Base-by-base conservation (phyloP, 2,113 vertebrate species). In the Gasterosteus nipponicus region DNA sequence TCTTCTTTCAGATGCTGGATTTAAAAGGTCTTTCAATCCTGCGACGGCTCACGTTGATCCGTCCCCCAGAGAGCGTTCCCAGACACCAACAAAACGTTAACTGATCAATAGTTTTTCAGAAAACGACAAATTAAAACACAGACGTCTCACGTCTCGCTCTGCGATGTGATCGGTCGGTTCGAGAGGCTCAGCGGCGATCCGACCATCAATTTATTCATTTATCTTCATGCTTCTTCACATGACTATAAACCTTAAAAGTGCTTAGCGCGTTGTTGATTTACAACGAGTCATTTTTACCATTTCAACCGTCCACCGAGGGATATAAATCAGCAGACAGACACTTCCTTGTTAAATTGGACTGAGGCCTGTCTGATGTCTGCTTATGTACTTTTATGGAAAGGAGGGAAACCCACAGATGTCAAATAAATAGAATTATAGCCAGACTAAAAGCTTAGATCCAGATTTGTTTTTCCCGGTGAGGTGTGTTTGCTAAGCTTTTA, bases 91-190 rank as follows among this genome's bases (percentile, higher is more conserved):
- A 86, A 85, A 88, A 87, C 82, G 65, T 79, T 85, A 82, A 91
- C 62, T 86, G 86, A 91, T 91, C 90, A 79, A 91, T 90, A 81
- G 71, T 75, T 87, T 88, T 87, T 84, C 69, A 82, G 69, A 77
- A 87, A 89, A 89, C 80, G 84, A 83, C 77, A 87, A 72, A 39
- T 5, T 0, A 46, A 46, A 15, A 47, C 11, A 85, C 81, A 73
- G 22, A 26, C 22, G 22, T 77, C 65, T 65, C 84, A 62, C 31
- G 46, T 54, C 62, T 72, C 8, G 2, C 38, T 0, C 51, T 15
- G 59, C 12, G 77, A 39, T 64, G 46, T 22, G 62, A 63, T 63
- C 51, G 35, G 62, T 66, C 78, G 44, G 7, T 16, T 56, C 49
- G 60, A 38, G 46, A 53, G 47, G 35, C 41, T 35, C 44, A 33